phyloP scores from a whole-genome alignment of 2,797 vertebrate species.

The Sitta carolinensis region DNA sequence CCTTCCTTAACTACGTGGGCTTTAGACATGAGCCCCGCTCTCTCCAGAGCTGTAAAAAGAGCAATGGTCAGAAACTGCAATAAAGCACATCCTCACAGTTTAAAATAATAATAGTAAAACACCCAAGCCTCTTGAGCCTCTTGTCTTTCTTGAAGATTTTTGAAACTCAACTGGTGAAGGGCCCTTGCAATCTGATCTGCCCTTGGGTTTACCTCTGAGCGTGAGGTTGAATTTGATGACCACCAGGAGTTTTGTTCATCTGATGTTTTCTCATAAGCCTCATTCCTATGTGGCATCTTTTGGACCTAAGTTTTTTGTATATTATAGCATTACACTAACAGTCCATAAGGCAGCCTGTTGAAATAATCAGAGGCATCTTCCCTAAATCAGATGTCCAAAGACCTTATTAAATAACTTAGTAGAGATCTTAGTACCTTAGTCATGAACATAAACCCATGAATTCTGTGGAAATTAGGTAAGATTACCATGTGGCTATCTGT shows the following conservation, averaged over 20 bases:
- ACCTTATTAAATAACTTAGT: not conserved
- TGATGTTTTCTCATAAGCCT: not conserved
- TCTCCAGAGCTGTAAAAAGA: not conserved
- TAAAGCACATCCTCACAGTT: not conserved
- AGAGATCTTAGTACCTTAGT: not conserved
- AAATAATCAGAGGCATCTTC: not conserved
- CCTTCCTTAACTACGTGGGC: not conserved
- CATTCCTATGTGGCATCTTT: not conserved
- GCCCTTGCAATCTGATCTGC: not conserved
- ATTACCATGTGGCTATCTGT: not conserved
- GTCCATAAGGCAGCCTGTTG: not conserved
- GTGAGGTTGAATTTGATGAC: not conserved
- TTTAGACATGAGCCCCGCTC: not conserved
- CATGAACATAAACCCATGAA: fast-evolving
- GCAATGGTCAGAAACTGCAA: not conserved
- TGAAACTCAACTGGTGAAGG: not conserved
- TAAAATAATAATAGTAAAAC: not conserved
- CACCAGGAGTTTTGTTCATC: not conserved
- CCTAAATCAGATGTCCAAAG: not conserved
- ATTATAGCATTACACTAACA: not conserved
- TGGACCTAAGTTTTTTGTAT: not conserved
- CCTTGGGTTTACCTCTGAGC: not conserved
- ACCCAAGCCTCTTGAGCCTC: not conserved
- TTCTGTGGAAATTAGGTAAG: not conserved
- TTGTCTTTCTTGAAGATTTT: not conserved